Evolutionary conservation across 2,113 vertebrate species (phyloP).

Genomic region (Onychostoma macrolepis): DNA sequence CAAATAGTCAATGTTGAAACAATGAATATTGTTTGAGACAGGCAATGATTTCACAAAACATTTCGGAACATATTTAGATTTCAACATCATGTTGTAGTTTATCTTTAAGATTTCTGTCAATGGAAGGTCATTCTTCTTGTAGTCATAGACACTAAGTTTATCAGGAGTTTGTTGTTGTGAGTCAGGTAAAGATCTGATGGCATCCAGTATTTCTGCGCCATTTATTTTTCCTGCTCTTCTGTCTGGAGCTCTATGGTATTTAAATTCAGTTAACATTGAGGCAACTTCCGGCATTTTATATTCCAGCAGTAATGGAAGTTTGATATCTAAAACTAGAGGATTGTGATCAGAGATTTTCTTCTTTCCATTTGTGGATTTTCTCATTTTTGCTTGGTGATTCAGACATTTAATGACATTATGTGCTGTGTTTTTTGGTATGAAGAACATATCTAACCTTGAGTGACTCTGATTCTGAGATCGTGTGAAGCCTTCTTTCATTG

Average conservation of each 20-base stretch:
- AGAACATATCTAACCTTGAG: not conserved
- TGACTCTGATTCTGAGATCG: not conserved
- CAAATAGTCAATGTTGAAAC: constrained; percentile 32
- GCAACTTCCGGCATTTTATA: not conserved
- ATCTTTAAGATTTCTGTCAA: constrained; percentile 31
- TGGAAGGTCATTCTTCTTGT: not conserved
- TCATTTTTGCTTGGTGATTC: too few relatives aligned
- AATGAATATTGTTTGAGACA: not conserved
- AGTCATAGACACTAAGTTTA: not conserved
- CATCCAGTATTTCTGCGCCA: constrained; percentile 40
- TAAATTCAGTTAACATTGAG: not conserved
- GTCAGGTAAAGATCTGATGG: constrained; percentile 26
- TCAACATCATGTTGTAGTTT: constrained; percentile 12
- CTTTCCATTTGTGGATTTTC: not conserved
- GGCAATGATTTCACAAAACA: not conserved
- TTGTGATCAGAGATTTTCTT: not conserved
- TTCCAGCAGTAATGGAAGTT: not conserved
- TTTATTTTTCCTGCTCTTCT: constrained; percentile 25
- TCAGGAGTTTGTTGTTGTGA: not conserved
- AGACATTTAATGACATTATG: not conserved
- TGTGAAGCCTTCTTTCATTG: not conserved
- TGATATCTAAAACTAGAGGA: not conserved
- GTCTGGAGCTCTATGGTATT: not conserved
- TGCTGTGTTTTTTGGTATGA: not conserved
- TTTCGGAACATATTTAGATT: not conserved